Conservation (phyloP, 1,140 invertebrate species). For the Octopus bimaculoides region DNA sequence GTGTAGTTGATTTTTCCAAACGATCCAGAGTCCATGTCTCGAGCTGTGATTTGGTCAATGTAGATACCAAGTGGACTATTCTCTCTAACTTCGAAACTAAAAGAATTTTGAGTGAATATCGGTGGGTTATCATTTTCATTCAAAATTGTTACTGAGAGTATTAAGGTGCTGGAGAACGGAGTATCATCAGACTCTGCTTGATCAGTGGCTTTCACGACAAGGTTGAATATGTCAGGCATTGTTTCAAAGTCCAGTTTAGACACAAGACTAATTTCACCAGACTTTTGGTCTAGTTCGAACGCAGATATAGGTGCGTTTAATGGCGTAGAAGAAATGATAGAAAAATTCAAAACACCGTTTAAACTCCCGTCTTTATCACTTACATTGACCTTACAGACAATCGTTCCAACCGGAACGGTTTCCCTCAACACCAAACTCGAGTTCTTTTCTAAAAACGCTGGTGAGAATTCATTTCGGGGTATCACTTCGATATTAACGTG, state of each 20-base stretch:
- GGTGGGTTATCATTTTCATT: constrained; percentile 93
- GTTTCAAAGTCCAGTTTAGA: constrained; percentile 47
- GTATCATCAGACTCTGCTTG: constrained; percentile 21
- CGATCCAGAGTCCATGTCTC: not conserved
- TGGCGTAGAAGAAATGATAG: constrained; percentile 21
- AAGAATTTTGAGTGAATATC: constrained; percentile 62
- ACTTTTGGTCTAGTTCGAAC: constrained; percentile 38
- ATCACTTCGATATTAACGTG: constrained; percentile 28
- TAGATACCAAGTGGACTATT: not conserved
- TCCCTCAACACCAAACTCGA: constrained; percentile 25
- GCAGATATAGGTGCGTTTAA: constrained; percentile 16
- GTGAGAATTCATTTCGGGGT: constrained; percentile 30
- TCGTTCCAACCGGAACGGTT: constrained; percentile 18
- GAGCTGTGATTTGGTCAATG: not conserved
- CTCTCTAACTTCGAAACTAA: constrained; percentile 31
- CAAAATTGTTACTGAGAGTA: constrained; percentile 45
- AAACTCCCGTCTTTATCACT: constrained; percentile 30
- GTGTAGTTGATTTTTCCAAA: constrained; percentile 7
- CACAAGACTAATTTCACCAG: constrained; percentile 41
- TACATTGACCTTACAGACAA: constrained; percentile 30
- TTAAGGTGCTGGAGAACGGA: constrained; percentile 23
- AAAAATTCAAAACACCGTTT: constrained; percentile 31
- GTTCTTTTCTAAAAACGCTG: constrained; percentile 22
- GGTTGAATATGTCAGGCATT: constrained; percentile 26
- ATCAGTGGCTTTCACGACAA: constrained; percentile 25